Evolutionary conservation across 2,888 invertebrate genomes (phyloP).

Genomic region (Aleiodes alternator): DNA sequence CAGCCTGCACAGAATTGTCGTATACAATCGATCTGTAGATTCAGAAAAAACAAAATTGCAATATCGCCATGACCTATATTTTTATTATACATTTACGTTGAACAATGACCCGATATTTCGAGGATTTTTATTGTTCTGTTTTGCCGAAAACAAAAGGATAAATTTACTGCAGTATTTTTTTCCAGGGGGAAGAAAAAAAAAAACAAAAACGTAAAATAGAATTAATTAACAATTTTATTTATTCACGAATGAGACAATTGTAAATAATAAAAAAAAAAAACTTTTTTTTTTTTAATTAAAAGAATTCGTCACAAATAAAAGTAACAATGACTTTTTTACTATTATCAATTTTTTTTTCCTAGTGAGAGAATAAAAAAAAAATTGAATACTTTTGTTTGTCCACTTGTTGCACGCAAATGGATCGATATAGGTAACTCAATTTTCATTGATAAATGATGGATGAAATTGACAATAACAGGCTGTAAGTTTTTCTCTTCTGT

Average conservation of each 20-base stretch:
- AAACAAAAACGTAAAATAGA: too few species aligned
- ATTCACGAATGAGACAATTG: too few species aligned
- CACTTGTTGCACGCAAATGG: constrained; percentile 20
- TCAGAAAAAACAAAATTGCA: constrained; percentile 41
- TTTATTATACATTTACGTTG: too few species aligned
- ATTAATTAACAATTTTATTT: too few species aligned
- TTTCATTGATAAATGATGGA: constrained; percentile 14
- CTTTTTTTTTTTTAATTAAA: not conserved
- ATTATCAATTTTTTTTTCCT: not conserved
- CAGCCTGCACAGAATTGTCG: constrained; percentile 46
- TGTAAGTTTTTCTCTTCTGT: too few species aligned
- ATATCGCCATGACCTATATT: constrained; percentile 18
- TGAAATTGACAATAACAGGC: not conserved
- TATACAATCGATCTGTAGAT: constrained; percentile 46
- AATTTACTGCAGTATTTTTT: too few species aligned
- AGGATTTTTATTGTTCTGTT: constrained; percentile 1
- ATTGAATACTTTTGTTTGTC: constrained; percentile 12
- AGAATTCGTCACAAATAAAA: not conserved
- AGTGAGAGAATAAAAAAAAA: not conserved
- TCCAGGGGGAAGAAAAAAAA: too few species aligned
- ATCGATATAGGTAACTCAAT: constrained; percentile 4
- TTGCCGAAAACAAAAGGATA: not conserved
- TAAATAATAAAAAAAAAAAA: too few species aligned
- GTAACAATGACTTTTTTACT: not conserved
- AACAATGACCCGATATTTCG: not conserved